Conservation (phyloP, 2,797 vertebrate genomes). For the Paguma larvata region DNA sequence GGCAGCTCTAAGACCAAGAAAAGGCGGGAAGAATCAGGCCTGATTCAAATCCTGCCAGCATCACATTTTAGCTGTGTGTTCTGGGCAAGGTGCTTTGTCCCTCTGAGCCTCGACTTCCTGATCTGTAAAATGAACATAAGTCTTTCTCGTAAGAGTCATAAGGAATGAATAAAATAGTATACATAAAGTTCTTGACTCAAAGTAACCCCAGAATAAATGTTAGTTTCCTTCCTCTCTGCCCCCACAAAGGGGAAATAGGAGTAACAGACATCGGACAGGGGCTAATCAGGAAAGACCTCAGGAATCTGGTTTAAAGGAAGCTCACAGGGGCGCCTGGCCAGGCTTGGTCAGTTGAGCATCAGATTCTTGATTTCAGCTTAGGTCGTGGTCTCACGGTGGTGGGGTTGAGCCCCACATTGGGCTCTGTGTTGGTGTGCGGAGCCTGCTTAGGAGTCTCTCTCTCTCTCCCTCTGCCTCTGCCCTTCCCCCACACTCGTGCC, state of each 20-base stretch:
- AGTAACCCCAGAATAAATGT: not conserved
- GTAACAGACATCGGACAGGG: not conserved
- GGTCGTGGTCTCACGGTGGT: too few relatives aligned
- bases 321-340: too few relatives aligned
- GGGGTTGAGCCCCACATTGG: too few relatives aligned
- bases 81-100: not conserved
- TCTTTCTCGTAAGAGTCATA: not conserved
- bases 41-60: not conserved
- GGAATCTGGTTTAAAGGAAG: not conserved
- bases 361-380: too few relatives aligned
- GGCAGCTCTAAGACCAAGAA: not conserved
- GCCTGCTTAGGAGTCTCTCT: too few relatives aligned
- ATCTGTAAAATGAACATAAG: not conserved
- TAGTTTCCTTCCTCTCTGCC: not conserved
- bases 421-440: too few relatives aligned
- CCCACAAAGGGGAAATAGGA: not conserved
- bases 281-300: not conserved
- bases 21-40: not conserved
- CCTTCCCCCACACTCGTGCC: too few relatives aligned
- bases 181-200: not conserved
- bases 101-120: not conserved
- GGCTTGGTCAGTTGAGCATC: too few relatives aligned
- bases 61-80: not conserved
- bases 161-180: not conserved
- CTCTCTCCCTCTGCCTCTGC: too few relatives aligned